Conservation (phyloP, 2,113 vertebrate species). For the Proterorhinus semilunaris region DNA sequence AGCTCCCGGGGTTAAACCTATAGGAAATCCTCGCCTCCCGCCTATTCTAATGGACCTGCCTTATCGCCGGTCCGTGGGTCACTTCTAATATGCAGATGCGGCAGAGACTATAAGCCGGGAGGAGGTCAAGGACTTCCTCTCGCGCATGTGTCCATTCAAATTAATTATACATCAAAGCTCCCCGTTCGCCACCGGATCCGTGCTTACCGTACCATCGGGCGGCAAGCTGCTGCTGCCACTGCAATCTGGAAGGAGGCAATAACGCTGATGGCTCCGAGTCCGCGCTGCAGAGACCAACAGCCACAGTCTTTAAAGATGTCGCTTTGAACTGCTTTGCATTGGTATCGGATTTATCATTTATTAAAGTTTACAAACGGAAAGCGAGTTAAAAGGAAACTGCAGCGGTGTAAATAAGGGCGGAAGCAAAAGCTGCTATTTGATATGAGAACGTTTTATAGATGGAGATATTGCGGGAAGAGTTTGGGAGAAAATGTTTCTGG, state of each 20-base stretch:
- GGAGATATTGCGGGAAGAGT: too few species aligned
- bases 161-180: conserved; percentile 70
- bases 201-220: conserved; percentile 34
- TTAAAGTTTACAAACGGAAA: too few species aligned
- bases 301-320: too few species aligned
- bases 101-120: conserved; percentile 1
- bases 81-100: conserved; percentile 54
- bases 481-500: too few species aligned
- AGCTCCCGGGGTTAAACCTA: conserved; percentile 38
- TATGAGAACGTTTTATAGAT: too few species aligned
- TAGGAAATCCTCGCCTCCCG: neutral
- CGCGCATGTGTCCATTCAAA: conserved; percentile 44
- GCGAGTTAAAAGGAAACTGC: too few species aligned
- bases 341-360: too few species aligned
- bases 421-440: too few species aligned
- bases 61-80: conserved; percentile 44
- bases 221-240: conserved; percentile 30
- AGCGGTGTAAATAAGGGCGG: too few species aligned
- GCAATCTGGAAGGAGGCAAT: conserved; percentile 15
- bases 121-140: conserved; percentile 60
- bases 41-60: conserved; percentile 14
- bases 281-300: too few species aligned
- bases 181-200: conserved; percentile 11
- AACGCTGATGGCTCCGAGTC: too few species aligned
- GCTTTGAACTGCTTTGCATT: too few species aligned